Conservation (phyloP, 2,797 vertebrate genomes). For the Cyclopterus lumpus region DNA sequence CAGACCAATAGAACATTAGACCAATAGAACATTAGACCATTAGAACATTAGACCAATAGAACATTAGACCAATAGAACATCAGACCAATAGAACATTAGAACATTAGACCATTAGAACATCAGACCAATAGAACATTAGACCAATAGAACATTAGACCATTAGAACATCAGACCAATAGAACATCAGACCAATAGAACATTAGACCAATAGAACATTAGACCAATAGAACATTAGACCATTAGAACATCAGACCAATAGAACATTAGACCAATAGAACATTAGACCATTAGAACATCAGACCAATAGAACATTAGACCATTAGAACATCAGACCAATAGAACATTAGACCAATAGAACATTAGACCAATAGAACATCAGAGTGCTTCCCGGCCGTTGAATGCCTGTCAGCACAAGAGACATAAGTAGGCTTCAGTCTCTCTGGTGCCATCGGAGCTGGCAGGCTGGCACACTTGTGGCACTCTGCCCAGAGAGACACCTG, state of each 20-base stretch:
- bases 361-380: neutral
- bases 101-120: no score
- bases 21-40: neutral
- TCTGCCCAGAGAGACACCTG: slow-evolving; percentile 69
- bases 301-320: slow-evolving; percentile 11
- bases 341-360: no score
- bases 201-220: no score
- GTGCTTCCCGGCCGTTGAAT: slow-evolving; percentile 27
- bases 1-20: no score
- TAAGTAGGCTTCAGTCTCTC: slow-evolving; percentile 53
- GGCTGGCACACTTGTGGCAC: slow-evolving; percentile 56
- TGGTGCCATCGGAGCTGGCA: slow-evolving; percentile 53
- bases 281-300: neutral
- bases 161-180: neutral
- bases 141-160: no score
- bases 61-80: no score
- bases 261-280: no score
- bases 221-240: no score
- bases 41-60: no score
- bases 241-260: neutral
- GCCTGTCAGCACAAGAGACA: slow-evolving; percentile 28
- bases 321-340: no score
- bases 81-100: neutral
- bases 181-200: no score
- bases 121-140: no score